These are phyloP conservation scores for Bubalus kerabau DNA, from an alignment of 2,113 vertebrate species.

Conservation along the genomic window DNA sequence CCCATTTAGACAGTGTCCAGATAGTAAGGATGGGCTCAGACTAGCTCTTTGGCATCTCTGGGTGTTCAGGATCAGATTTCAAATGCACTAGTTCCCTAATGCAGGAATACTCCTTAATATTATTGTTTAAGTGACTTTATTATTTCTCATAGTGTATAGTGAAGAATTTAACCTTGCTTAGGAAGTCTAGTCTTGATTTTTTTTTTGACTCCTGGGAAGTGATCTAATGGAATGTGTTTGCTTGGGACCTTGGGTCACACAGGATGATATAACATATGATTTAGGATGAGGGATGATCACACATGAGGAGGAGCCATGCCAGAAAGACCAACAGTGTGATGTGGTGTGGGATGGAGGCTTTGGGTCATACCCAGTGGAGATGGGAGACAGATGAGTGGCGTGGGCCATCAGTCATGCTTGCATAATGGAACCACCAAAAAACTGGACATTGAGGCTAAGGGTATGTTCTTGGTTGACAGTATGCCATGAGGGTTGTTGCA, in stretches of 20 bases:
- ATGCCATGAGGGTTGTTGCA: fast-evolving
- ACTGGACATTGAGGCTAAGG: not conserved
- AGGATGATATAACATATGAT: not conserved
- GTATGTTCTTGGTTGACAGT: not conserved
- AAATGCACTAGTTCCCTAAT: not conserved
- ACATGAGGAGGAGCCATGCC: not conserved
- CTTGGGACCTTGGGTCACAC: not conserved
- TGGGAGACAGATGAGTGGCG: not conserved
- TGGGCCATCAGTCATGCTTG: too few species aligned
- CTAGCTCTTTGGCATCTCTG: not conserved
- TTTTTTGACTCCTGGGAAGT: not conserved
- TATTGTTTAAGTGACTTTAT: not conserved
- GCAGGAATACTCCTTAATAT: not conserved
- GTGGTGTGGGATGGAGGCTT: not conserved
- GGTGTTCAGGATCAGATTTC: not conserved
- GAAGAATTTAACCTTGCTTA: not conserved
- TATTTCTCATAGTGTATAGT: not conserved
- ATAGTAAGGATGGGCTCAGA: not conserved
- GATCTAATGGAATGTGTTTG: not conserved
- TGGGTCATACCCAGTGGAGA: not conserved
- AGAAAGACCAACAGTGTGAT: not conserved
- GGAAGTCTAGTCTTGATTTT: not conserved
- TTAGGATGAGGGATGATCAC: not conserved
- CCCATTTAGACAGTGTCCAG: too few species aligned
- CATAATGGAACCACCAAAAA: not conserved